Evolutionary conservation across 2,797 vertebrate genomes (phyloP), one percentile per base, ranked within the genome.

Genomic region (Alectoris magna): DNA sequence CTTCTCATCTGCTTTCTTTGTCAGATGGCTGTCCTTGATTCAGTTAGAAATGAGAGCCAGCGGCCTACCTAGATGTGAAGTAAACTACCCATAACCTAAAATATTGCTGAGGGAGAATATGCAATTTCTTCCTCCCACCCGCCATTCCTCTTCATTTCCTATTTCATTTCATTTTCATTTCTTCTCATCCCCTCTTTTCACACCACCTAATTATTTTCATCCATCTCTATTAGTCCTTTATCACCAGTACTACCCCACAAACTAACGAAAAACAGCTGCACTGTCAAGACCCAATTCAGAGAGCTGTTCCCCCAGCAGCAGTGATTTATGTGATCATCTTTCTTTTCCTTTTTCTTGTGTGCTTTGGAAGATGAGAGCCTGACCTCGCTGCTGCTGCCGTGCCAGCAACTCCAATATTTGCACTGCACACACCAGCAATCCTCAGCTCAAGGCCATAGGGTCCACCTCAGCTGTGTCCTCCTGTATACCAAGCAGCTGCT

Each of bases 121-220:
- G 34, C 16, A 70, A 86, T 94, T 92, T 85, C 72, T 93, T 86
- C 67, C 51, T 94, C 79, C 53, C 41, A 73, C 68, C 71, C 86
- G 71, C 44, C 74, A 94, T 94, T 88, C 60, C 70, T 95, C 79
- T 91, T 95, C 31, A 82, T 94, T 91, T 95, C 60, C 63, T 86
- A 14, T 93, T 91, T 82, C 39, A 94, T 96, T 92, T 90, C 62
- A 82, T 82, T 95, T 90, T 22, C 78, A 77, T 92, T 93, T 91
- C 63, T 64, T 74, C 82, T 87, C 85, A 46, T 46, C 49, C 58
- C 31, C 53, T 91, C 48, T 94, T 94, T 94, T 92, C 89, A 93
- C 31, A 81, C 21, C 21, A 24, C 36, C 83, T 94, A 74, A 77
- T 91, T 91, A 60, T 84, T 78, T 95, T 78, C 77, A 92, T 96